A percentile compares a stretch with the other conserved stretches of the same genome.
Conservation (phyloP, 2,888 invertebrate species). For the Arctia plantaginis region DNA sequence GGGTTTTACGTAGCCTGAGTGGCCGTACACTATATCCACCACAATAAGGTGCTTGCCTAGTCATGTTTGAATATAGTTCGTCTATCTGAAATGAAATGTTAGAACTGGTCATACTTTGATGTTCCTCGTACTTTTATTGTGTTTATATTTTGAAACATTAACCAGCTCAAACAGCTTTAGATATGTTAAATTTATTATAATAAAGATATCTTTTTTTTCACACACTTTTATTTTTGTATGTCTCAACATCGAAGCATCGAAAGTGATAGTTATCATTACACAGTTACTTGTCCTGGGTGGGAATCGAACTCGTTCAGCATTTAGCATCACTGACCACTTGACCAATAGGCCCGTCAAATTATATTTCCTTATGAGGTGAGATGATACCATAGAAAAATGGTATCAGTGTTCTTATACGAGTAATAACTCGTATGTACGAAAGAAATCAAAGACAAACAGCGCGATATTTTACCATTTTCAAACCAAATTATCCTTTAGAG, state of each 20-base stretch:
- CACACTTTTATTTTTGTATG: too few relatives aligned
- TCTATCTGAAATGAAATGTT: neutral
- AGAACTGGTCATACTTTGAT: neutral
- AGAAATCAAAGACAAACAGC: neutral
- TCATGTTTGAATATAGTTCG: neutral
- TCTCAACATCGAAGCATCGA: too few relatives aligned
- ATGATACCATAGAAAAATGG: too few relatives aligned
- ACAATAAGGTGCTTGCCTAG: neutral
- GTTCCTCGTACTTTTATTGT: neutral
- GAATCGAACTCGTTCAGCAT: too few relatives aligned
- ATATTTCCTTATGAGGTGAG: too few relatives aligned
- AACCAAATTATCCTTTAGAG: neutral
- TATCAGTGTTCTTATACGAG: too few relatives aligned
- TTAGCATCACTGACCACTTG: too few relatives aligned
- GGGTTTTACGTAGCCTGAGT: conserved; percentile 11
- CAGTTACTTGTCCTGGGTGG: too few relatives aligned
- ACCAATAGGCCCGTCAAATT: too few relatives aligned
- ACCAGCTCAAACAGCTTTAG: neutral
- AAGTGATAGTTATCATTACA: too few relatives aligned
- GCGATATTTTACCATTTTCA: neutral
- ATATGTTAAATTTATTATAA: neutral
- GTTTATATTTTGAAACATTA: neutral
- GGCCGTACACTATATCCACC: neutral
- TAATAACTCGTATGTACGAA: neutral
- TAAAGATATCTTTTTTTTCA: too few relatives aligned